Conservation (phyloP, 2,888 invertebrate genomes). For the Hartigia nigra region DNA sequence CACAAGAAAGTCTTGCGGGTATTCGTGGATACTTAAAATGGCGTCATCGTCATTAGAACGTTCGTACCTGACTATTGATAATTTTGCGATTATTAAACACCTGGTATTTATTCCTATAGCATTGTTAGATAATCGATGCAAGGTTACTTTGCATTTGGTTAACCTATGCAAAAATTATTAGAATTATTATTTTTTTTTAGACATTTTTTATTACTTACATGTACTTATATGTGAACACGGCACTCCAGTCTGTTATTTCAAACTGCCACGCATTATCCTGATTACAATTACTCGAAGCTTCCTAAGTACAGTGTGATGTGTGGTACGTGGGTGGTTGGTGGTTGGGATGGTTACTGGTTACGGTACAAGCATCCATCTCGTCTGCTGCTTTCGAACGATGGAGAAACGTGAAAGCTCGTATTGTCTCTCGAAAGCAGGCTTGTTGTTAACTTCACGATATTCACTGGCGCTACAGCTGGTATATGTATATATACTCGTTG, state of each 20-base stretch:
- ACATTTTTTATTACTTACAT: background rate
- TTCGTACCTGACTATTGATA: background rate
- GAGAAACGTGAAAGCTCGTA: background rate
- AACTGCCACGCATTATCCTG: constrained; percentile 42
- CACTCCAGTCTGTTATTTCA: background rate
- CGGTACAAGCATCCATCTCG: background rate
- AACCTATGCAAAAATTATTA: background rate
- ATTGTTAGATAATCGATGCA: background rate
- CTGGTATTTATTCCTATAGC: background rate
- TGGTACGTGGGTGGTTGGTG: background rate
- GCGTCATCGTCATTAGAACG: background rate
- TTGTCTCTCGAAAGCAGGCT: background rate
- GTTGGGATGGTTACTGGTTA: no score
- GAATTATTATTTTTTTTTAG: background rate
- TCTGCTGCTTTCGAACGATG: background rate
- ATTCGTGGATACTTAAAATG: background rate
- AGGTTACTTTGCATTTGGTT: background rate
- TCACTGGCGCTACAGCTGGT: background rate
- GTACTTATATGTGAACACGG: background rate
- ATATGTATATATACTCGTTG: background rate
- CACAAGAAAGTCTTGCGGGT: background rate
- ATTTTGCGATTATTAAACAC: background rate
- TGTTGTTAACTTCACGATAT: background rate
- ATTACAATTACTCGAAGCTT: constrained; percentile 45
- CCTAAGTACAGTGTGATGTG: constrained; percentile 30